Percentiles rank a stretch among this genome's conserved stretches.
Conservation (phyloP, 2,113 vertebrate species). For the Pangasianodon gigas region DNA sequence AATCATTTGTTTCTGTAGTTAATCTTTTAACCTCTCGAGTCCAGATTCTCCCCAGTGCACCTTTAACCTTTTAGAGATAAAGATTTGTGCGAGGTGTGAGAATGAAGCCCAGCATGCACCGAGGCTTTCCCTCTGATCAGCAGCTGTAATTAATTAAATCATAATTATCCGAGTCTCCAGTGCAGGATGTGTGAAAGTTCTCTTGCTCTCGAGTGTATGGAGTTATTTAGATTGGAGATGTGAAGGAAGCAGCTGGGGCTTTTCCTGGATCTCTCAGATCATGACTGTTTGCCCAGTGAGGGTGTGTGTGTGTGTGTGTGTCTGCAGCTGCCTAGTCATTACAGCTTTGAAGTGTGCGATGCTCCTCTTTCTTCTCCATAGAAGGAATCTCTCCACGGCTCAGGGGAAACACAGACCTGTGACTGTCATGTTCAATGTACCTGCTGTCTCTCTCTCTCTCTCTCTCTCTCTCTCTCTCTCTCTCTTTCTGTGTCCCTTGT, state of each 20-base stretch:
- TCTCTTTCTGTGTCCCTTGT: not conserved
- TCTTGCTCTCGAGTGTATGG: not conserved
- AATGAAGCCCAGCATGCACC: not conserved
- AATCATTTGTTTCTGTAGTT: not conserved
- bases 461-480: not conserved
- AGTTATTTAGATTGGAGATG: not conserved
- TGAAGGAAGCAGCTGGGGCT: constrained; percentile 12
- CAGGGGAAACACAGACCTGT: not conserved
- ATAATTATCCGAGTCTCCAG: not conserved
- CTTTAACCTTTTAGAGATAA: not conserved
- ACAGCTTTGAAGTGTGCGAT: constrained; percentile 1
- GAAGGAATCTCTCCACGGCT: not conserved
- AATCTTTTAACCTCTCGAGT: not conserved
- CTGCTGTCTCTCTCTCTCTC: not conserved
- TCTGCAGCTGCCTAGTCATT: not conserved
- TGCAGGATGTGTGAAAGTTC: constrained; percentile 4
- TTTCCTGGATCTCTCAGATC: not conserved
- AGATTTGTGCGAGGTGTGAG: not conserved
- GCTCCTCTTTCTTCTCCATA: not conserved
- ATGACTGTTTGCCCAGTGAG: not conserved
- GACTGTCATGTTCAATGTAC: not conserved
- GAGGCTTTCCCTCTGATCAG: not conserved
- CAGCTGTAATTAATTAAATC: constrained; percentile 7
- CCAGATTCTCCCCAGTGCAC: not conserved
- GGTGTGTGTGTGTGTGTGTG: constrained; percentile 15